phyloP scores from a whole-genome alignment of 2,797 vertebrate species.

The Poeciliopsis paucimaculata region DNA sequence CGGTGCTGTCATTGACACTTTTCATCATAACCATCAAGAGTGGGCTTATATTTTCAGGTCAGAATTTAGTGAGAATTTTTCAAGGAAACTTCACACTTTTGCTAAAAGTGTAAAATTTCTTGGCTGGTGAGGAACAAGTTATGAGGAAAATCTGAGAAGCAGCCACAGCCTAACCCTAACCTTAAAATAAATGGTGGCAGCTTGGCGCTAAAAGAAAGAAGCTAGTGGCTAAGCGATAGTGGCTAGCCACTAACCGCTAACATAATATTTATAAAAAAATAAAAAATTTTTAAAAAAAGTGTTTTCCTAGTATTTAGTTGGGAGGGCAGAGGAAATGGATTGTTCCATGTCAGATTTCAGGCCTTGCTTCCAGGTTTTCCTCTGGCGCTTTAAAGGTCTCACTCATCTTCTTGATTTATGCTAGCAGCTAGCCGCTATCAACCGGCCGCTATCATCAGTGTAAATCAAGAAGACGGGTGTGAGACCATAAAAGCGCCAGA shows the following conservation, averaged over 20 bases:
- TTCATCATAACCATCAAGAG: neutral
- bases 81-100: neutral
- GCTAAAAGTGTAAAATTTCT: neutral
- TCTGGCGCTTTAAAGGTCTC: neutral
- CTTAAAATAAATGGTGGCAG: neutral
- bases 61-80: neutral
- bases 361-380: constrained; percentile 1
- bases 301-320: neutral
- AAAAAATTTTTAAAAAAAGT: neutral
- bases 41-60: neutral
- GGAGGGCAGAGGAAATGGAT: neutral
- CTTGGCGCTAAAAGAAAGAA: neutral
- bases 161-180: no score
- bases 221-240: neutral
- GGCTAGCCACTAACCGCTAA: neutral
- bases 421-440: neutral
- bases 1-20: neutral
- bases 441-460: neutral
- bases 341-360: neutral
- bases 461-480: neutral
- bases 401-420: neutral
- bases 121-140: neutral
- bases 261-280: neutral
- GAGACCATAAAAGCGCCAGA: neutral
- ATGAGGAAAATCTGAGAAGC: no score